Evolutionary conservation across 2,797 vertebrate species (phyloP).

Genomic region (Lepus oiostolus): DNA sequence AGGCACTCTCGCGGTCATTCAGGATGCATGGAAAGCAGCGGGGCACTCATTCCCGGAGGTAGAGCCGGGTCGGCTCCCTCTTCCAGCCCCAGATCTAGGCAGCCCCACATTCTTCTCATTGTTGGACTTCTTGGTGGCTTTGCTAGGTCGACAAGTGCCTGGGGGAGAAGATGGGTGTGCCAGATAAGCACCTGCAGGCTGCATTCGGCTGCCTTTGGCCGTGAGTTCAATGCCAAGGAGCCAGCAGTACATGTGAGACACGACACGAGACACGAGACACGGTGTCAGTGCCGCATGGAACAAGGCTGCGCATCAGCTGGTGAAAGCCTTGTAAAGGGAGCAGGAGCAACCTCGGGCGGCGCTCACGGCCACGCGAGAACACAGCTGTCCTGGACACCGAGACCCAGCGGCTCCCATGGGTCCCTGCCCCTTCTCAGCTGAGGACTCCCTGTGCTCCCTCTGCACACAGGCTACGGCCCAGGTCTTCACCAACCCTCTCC

Average conservation of each 20-base stretch:
- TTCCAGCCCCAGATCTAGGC: neutral
- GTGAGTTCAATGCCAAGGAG: neutral
- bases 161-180: accelerated
- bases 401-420: neutral
- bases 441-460: neutral
- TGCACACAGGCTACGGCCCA: neutral
- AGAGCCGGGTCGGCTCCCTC: neutral
- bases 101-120: neutral
- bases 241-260: neutral
- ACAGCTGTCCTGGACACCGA: neutral
- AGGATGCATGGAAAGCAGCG: accelerated
- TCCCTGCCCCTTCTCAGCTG: neutral
- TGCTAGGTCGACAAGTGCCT: neutral
- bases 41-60: accelerated
- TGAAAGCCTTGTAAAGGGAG: neutral
- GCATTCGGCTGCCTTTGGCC: neutral
- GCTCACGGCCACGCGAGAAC: neutral
- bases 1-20: accelerated
- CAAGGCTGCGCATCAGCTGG: neutral
- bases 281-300: neutral
- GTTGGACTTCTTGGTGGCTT: neutral
- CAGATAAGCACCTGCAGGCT: neutral
- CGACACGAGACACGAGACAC: no score
- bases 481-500: neutral
- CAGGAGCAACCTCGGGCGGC: neutral